A percentile compares a stretch with the other conserved stretches of the same genome.
Conservation (phyloP, 2,888 invertebrate genomes). For the Oxycera nigricornis region DNA sequence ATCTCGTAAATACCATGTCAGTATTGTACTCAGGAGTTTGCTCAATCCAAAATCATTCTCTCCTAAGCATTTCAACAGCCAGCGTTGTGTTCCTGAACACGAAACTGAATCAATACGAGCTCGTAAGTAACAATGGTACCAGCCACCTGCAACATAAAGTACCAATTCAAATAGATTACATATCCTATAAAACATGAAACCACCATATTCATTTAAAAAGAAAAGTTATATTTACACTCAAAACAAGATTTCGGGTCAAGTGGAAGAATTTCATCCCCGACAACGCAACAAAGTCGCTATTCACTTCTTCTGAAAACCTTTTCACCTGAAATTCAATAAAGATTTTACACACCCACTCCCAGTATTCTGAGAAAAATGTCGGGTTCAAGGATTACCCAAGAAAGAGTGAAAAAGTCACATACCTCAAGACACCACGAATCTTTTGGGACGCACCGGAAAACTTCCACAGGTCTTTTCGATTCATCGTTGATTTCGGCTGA, state of each 20-base stretch:
- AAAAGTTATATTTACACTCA: constrained; percentile 58
- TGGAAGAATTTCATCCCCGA: constrained; percentile 60
- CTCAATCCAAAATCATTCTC: too few relatives aligned
- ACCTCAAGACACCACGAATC: constrained; percentile 62
- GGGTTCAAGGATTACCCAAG: not conserved
- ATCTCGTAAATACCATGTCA: too few relatives aligned
- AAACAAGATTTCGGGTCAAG: constrained; percentile 57
- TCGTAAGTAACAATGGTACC: constrained; percentile 69
- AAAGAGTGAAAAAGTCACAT: not conserved
- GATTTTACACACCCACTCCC: not conserved
- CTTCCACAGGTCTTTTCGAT: constrained; percentile 60
- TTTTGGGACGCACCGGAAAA: constrained; percentile 62
- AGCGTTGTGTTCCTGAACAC: too few relatives aligned
- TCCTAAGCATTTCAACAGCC: too few relatives aligned
- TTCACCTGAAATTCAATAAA: not conserved
- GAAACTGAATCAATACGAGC: constrained; percentile 66
- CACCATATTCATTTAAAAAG: too few relatives aligned
- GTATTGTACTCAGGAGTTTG: too few relatives aligned
- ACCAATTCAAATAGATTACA: too few relatives aligned
- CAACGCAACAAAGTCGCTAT: constrained; percentile 57
- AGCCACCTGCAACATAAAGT: constrained; percentile 61
- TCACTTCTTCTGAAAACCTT: constrained; percentile 52
- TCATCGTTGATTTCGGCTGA: constrained; percentile 68
- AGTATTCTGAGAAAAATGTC: not conserved
- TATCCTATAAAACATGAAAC: too few relatives aligned